Conservation (phyloP, 2,113 vertebrate genomes). For the Ursus arctos region DNA sequence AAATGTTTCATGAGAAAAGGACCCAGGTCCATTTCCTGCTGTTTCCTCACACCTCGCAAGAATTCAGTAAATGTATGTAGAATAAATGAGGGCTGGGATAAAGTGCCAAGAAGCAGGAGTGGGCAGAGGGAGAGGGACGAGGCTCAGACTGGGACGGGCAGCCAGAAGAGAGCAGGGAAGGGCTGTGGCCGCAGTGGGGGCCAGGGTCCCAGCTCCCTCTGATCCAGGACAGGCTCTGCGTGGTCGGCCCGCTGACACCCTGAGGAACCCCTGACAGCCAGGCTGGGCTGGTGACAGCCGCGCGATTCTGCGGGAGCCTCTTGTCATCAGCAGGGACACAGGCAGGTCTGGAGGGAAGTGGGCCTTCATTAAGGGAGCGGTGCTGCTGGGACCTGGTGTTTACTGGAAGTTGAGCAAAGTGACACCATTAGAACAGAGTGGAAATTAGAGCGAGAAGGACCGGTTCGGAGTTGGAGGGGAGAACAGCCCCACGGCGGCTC, state of each 20-base stretch:
- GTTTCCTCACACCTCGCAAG: rapidly evolving
- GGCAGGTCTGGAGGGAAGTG: conserved; percentile 47
- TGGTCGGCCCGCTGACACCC: not conserved
- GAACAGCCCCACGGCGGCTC: conserved; percentile 78
- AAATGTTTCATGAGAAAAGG: rapidly evolving
- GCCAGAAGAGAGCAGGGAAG: rapidly evolving
- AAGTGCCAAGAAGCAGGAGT: rapidly evolving
- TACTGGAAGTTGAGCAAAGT: conserved; percentile 71
- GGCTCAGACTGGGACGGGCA: rapidly evolving
- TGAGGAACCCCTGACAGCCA: not conserved
- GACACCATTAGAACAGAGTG: conserved; percentile 70
- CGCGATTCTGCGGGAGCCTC: not conserved
- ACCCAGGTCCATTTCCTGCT: rapidly evolving
- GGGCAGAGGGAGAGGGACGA: too few relatives aligned
- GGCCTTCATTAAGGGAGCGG: not conserved
- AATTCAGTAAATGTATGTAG: too few relatives aligned
- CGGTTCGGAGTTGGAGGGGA: not conserved
- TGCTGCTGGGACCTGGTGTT: conserved; percentile 43
- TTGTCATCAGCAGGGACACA: conserved; percentile 68
- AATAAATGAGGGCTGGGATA: not conserved
- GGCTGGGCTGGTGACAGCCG: conserved; percentile 42
- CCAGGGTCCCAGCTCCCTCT: rapidly evolving
- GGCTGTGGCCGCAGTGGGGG: rapidly evolving
- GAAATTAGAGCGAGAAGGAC: conserved; percentile 18
- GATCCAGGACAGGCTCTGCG: rapidly evolving